These are phyloP conservation scores for Sparus aurata DNA, from an alignment of 2,797 vertebrate genomes.

Conservation along the genomic window DNA sequence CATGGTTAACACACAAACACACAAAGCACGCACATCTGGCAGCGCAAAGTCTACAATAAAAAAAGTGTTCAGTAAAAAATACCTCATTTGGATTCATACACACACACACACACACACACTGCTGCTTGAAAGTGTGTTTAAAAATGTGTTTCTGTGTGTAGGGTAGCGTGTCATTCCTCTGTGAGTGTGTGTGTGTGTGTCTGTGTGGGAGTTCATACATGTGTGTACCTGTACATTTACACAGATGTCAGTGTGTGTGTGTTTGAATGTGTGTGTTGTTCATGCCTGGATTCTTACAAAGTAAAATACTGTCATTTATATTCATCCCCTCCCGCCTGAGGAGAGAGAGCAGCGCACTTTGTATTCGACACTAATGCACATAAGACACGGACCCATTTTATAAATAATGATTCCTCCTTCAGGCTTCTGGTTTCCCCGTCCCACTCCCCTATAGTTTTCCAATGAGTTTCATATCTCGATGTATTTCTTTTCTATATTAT, in stretches of 20 bases:
- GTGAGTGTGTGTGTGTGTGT: not conserved
- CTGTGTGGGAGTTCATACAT: not conserved
- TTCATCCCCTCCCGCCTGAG: constrained; percentile 62
- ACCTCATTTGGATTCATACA: not conserved
- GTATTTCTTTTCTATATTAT: constrained; percentile 26
- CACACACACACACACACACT: constrained; percentile 12
- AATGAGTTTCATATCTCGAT: constrained; percentile 11
- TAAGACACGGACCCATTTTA: constrained; percentile 70
- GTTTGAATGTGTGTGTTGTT: constrained; percentile 2
- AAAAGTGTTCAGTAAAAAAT: constrained; percentile 8
- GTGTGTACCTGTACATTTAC: not conserved
- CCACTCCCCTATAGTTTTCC: constrained; percentile 20
- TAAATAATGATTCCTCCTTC: constrained; percentile 75
- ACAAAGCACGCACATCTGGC: constrained; percentile 6
- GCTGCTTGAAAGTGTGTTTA: not conserved
- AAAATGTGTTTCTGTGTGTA: not conserved
- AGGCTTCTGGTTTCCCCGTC: constrained; percentile 45
- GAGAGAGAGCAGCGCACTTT: constrained; percentile 62
- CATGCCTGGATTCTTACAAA: constrained; percentile 40
- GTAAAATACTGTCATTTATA: constrained; percentile 71
- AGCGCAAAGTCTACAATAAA: not conserved
- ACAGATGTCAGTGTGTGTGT: not conserved
- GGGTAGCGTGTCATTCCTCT: not conserved
- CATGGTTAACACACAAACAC: constrained; percentile 38
- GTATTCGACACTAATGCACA: constrained; percentile 75